Evolutionary conservation across 2,113 vertebrate species (phyloP).

Genomic region (Nannospalax galili): DNA sequence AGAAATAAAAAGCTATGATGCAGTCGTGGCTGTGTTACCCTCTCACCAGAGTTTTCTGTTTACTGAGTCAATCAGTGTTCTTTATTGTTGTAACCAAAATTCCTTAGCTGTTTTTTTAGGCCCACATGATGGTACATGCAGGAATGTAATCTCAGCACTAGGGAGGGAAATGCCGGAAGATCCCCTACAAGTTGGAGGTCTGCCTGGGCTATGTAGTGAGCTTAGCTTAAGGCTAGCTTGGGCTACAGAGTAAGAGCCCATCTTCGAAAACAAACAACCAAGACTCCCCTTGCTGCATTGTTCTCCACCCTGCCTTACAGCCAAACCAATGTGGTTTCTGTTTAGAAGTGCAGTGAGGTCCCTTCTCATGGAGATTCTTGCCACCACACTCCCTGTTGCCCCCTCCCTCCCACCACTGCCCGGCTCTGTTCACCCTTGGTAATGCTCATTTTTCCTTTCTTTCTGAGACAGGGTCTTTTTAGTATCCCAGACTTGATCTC

Average conservation of each 20-base stretch:
- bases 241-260: neutral
- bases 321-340: neutral
- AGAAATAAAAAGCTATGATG: neutral
- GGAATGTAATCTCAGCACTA: neutral
- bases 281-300: neutral
- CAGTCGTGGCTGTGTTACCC: neutral
- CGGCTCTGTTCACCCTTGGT: neutral
- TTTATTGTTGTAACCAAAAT: slow-evolving; percentile 28
- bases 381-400: neutral
- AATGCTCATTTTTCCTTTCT: neutral
- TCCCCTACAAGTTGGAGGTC: neutral
- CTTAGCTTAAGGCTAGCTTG: neutral
- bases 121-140: neutral
- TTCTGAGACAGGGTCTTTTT: neutral
- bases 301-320: neutral
- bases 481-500: neutral
- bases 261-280: neutral
- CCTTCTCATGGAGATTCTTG: neutral
- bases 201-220: neutral
- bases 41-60: slow-evolving; percentile 8
- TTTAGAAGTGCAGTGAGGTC: neutral
- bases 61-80: neutral
- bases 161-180: neutral
- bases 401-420: neutral
- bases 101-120: neutral